These are phyloP conservation scores for Agriopis aurantiaria DNA, from an alignment of 2,888 invertebrate genomes.

Conservation along the genomic window DNA sequence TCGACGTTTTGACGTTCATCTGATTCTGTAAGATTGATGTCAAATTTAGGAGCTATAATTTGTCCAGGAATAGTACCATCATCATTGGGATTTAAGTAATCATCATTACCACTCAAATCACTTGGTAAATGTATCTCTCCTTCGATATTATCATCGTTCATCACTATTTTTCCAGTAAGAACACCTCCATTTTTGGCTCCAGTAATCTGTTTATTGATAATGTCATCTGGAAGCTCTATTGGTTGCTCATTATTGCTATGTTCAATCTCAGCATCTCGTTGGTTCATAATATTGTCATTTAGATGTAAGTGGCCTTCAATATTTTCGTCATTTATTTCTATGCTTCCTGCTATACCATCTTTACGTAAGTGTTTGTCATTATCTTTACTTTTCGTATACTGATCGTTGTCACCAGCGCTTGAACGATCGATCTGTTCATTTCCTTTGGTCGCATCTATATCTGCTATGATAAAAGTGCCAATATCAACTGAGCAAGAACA, in stretches of 20 bases:
- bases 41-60: background rate
- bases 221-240: background rate
- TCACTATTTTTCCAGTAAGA: background rate
- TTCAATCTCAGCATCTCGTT: background rate
- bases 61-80: background rate
- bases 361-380: background rate
- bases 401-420: background rate
- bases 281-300: background rate
- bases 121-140: background rate
- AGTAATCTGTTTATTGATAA: background rate
- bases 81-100: background rate
- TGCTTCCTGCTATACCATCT: background rate
- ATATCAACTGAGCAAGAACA: background rate
- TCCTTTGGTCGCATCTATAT: background rate
- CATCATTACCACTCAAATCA: background rate
- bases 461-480: background rate
- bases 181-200: background rate
- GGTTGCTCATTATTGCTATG: background rate
- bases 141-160: background rate
- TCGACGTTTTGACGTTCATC: background rate
- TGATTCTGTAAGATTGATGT: background rate
- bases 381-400: background rate
- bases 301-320: background rate
- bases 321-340: background rate
- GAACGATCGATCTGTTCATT: background rate